Evolutionary conservation across 2,888 invertebrate genomes (phyloP), one percentile per base, ranked within the genome.

Genomic region (Selenia dentaria): DNA sequence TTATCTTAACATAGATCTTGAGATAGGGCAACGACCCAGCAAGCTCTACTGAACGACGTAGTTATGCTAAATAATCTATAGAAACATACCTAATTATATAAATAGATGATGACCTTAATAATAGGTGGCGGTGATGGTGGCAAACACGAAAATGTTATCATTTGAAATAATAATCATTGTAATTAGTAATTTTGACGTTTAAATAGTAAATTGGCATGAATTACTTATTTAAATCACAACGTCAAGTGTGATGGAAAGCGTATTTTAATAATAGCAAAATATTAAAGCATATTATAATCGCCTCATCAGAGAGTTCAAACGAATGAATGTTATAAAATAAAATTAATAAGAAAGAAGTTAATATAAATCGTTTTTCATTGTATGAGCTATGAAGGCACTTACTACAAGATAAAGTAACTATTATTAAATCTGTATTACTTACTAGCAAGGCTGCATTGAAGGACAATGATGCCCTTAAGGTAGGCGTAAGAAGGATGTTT

Each of bases 1-100:
- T 88, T 86, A 89, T 88, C 88, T 77, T 69, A 81, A 72, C 85
- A 81, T 79, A 85, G 83, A 88, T 88, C 88, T 85, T 69, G 62
- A 70, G 67, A 58, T 59, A 70, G 78, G 78, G 62, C 85, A 72
- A 66, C 78, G 86, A 84, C 85, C 88, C 73, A 59, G 59, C 57
- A 58, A 71, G 72, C 67, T 69, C 67, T 63, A 69, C 67, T 69
- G 63, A 58, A 60, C 66, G 22, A 36, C 25, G 40, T 44, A 31
- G 18, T 34, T n/a, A 35, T 27, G 32, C 40, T 42, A 42, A 48
- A 40, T 36, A 32, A 41, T 41, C 22, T 42, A 6, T 22, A 22
- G 18, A 6, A 18, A 18, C 22, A 38, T 37, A 14, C 33, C 33
- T 41, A 42, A 42, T 47, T 41, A 48, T 33, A 27, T 37, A 48